Evolutionary conservation across 2,888 invertebrate species (phyloP), one percentile per base, ranked within the genome.

Genomic region (Alcis repandata): DNA sequence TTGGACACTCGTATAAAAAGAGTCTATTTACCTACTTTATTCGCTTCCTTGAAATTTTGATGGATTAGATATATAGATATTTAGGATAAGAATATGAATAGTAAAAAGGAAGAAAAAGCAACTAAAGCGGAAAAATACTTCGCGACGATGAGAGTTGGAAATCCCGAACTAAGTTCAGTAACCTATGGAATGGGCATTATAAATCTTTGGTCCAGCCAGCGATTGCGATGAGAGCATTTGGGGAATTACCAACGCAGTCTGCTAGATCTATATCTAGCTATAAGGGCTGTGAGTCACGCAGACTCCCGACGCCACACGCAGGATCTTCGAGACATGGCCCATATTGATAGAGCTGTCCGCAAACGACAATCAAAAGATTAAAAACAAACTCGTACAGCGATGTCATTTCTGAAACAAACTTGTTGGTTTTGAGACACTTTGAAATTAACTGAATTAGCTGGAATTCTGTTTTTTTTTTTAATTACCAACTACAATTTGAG

Each of bases 281-380:
- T 32, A 10, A 15, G 32, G 10, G 41, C 22, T 38, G 70, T 80
- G 80, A 79, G 74, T 79, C 80, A 80, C 69, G 61, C 72, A 64
- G 71, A 70, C 54, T 70, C 67, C 56, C 62, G 78, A 71, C 73
- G 79, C 69, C 75, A 66, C 61, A 61, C 48, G 69, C 67, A 51
- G 65, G 62, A 49, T 62, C 59, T 60, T 20, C 41, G 17, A 54
- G 20, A 38, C 43, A 38, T 51, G 48, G 17, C 45, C 54, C 59
- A 19, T 65, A 64, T 64, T 27, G 19, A 54, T 54, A 59, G 53
- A 8, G 3, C 17, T 15, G n/a, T 54, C 15, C 41, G 6, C 13
- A 41, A 43, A 32, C 11, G 17, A 19, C 1, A 33, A 8, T 10
- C 8, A 48, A 20, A 20, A 19, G 19, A 19, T 13, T n/a, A 46